Evolutionary conservation across 2,113 vertebrate species (phyloP).

Genomic region (Halichoerus grypus): DNA sequence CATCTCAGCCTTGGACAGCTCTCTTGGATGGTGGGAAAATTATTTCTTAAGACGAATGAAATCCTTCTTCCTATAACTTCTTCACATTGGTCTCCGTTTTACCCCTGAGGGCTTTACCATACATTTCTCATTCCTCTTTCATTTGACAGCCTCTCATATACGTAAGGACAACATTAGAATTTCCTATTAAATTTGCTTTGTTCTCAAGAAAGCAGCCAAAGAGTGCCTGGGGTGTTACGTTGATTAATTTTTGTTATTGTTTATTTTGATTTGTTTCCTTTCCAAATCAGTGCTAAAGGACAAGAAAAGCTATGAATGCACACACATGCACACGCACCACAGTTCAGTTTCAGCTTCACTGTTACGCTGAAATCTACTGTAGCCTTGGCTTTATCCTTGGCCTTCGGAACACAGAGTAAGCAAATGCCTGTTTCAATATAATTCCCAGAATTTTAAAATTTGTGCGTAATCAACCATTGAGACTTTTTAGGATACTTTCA

Average conservation of each 20-base stretch:
- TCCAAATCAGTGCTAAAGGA: constrained; percentile 8
- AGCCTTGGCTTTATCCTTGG: background rate
- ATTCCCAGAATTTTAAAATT: background rate
- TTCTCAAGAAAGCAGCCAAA: constrained; percentile 6
- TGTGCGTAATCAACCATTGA: background rate
- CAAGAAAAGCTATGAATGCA: background rate
- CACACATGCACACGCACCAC: background rate
- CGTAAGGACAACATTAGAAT: background rate
- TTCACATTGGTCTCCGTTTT: background rate
- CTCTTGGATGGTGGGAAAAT: background rate
- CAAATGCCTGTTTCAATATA: background rate
- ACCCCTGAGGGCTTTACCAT: fast-evolving
- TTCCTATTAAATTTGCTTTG: background rate
- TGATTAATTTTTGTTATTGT: constrained; percentile 33
- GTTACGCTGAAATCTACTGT: background rate
- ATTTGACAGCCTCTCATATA: background rate
- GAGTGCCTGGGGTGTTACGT: background rate
- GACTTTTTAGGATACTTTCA: background rate
- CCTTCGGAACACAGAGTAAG: background rate
- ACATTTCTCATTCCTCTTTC: background rate
- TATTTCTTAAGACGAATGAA: background rate
- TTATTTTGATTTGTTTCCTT: constrained; percentile 47
- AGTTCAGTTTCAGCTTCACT: background rate
- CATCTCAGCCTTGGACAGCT: background rate
- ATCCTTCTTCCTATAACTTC: background rate